Percentiles rank a stretch among this genome's conserved stretches.
phyloP scores from a whole-genome alignment of 2,113 vertebrate genomes.

The Microtus oregoni region DNA sequence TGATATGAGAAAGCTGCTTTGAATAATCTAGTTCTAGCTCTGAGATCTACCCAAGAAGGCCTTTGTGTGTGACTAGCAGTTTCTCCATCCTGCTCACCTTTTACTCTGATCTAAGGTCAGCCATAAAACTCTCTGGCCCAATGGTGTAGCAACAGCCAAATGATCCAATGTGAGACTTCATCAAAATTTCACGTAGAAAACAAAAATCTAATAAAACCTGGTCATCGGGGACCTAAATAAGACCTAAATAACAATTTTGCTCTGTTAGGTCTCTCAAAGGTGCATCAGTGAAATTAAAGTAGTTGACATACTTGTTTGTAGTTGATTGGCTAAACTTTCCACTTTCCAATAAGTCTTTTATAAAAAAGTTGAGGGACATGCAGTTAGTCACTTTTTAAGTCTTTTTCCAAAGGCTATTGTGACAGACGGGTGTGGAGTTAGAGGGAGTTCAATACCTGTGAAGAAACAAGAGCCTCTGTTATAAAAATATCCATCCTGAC shows the following conservation, averaged over 20 bases:
- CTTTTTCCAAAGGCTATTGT: not conserved
- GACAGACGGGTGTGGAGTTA: not conserved
- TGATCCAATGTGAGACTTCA: not conserved
- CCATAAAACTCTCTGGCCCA: not conserved
- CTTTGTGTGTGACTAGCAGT: accelerated
- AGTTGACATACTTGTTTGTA: not conserved
- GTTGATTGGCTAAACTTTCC: not conserved
- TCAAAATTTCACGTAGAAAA: not conserved
- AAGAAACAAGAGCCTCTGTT: not conserved
- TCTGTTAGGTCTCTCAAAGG: not conserved
- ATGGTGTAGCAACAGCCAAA: not conserved
- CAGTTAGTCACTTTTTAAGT: not conserved
- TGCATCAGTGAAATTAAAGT: not conserved
- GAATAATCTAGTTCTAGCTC: not conserved
- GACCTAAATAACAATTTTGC: not conserved
- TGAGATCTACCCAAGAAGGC: not conserved
- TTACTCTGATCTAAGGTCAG: not conserved
- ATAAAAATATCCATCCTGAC: not conserved
- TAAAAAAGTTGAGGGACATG: not conserved
- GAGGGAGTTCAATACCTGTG: not conserved
- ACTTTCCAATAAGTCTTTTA: not conserved
- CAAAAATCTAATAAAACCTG: conserved; percentile 19
- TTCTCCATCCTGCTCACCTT: accelerated
- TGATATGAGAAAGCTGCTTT: not conserved
- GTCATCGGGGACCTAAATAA: not conserved